Percentiles rank a stretch among this genome's conserved stretches.
Conservation (phyloP, 2,888 invertebrate species). For the Heliconius hortense region DNA sequence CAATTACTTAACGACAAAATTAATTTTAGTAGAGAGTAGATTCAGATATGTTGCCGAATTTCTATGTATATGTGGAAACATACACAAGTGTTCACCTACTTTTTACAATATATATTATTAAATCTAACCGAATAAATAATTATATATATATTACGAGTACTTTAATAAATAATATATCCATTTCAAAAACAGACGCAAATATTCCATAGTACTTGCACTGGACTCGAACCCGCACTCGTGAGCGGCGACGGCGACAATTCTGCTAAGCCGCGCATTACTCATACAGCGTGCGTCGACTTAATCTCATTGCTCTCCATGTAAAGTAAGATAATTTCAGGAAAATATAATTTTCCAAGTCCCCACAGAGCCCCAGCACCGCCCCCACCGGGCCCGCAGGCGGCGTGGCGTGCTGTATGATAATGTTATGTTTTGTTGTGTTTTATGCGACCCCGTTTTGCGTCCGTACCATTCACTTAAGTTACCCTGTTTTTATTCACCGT, state of each 20-base stretch:
- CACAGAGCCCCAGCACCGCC: not conserved
- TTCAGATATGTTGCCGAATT: not conserved
- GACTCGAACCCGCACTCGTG: not conserved
- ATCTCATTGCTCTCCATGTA: slow-evolving; percentile 19
- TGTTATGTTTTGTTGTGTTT: slow-evolving; percentile 24
- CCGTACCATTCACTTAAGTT: slow-evolving; percentile 22
- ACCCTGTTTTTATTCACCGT: slow-evolving; percentile 15
- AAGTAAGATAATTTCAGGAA: slow-evolving; percentile 4
- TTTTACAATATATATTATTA: not conserved
- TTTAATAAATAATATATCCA: not conserved
- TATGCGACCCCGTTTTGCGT: slow-evolving; percentile 13
- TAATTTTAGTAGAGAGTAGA: not conserved
- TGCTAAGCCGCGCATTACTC: slow-evolving; percentile 22
- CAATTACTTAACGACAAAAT: not conserved
- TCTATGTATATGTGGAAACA: too few species aligned
- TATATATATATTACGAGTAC: not conserved
- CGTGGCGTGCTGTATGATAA: not conserved
- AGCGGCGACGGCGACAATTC: slow-evolving; percentile 5
- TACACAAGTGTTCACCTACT: too few species aligned
- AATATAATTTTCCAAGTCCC: slow-evolving; percentile 23
- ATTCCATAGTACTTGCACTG: too few species aligned
- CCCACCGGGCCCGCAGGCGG: not conserved
- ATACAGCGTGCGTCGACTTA: slow-evolving; percentile 13
- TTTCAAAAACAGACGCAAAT: too few species aligned
- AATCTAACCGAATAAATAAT: not conserved